Conservation (phyloP, 2,113 vertebrate genomes). For the Chaetodon trifascialis region DNA sequence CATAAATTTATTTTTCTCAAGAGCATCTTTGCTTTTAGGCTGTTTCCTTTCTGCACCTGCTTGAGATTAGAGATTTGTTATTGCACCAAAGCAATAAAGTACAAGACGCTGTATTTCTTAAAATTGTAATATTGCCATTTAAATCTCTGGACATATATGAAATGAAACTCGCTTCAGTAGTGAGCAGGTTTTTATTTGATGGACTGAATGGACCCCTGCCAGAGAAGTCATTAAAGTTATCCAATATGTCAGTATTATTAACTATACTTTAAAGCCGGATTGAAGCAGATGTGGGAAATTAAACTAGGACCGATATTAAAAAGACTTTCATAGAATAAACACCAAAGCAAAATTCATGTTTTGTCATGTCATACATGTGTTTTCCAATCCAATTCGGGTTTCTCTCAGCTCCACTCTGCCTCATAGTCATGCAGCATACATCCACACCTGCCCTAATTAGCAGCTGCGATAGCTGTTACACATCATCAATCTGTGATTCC, state of each 20-base stretch:
- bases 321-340: constrained; percentile 14
- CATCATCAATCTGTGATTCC: background rate
- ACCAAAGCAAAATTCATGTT: background rate
- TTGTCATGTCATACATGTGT: background rate
- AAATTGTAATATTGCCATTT: background rate
- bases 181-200: constrained; percentile 49
- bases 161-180: constrained; percentile 4
- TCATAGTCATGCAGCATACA: constrained; percentile 19
- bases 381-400: background rate
- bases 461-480: constrained; percentile 12
- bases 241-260: constrained; percentile 30
- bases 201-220: constrained; percentile 33
- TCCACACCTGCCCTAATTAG: constrained; percentile 26
- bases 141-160: constrained; percentile 10
- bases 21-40: background rate
- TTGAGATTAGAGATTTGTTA: constrained; percentile 12
- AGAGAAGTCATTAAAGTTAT: constrained; percentile 49
- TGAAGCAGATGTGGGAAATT: constrained; percentile 33
- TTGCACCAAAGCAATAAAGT: constrained; percentile 1
- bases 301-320: background rate
- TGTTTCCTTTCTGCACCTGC: background rate
- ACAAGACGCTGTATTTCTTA: background rate
- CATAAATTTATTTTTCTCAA: constrained; percentile 18
- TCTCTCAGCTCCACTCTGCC: background rate
- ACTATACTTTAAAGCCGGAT: constrained; percentile 20